A percentile compares a stretch with the other conserved stretches of the same genome.
These are phyloP conservation scores for Pycnomerus fuliginosus DNA, from an alignment of 2,888 invertebrate species.

Conservation along the genomic window DNA sequence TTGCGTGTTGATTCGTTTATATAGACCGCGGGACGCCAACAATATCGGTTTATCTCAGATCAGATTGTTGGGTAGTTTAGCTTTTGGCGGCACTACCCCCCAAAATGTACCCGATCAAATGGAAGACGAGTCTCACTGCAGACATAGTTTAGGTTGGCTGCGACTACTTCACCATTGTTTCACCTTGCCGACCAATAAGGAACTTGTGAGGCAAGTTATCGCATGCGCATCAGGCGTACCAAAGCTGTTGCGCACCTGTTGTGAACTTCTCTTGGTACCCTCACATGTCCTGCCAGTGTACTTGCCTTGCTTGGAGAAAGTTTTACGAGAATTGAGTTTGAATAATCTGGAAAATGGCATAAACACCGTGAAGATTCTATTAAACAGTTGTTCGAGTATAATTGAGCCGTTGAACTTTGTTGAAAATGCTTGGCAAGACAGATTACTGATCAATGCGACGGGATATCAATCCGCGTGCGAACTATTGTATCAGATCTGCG, in stretches of 20 bases:
- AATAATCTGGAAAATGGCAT: constrained; percentile 63
- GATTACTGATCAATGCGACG: constrained; percentile 46
- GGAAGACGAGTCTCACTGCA: constrained; percentile 59
- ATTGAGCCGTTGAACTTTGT: constrained; percentile 44
- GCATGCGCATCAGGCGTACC: constrained; percentile 66
- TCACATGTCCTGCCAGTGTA: constrained; percentile 62
- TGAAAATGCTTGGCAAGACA: constrained; percentile 43
- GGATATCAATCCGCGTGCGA: constrained; percentile 70
- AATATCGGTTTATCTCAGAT: constrained; percentile 89
- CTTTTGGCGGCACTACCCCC: constrained; percentile 61
- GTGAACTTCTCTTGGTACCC: constrained; percentile 71
- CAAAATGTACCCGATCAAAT: constrained; percentile 47
- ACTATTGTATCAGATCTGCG: constrained; percentile 77
- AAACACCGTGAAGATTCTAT: constrained; percentile 58
- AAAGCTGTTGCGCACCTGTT: constrained; percentile 69
- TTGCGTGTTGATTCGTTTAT: constrained; percentile 70
- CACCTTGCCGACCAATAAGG: constrained; percentile 53
- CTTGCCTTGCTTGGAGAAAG: constrained; percentile 64
- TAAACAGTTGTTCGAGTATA: constrained; percentile 58
- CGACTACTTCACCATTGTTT: constrained; percentile 79
- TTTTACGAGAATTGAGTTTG: constrained; percentile 68
- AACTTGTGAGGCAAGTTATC: constrained; percentile 55
- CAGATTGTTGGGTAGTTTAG: constrained; percentile 79
- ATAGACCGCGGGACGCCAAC: constrained; percentile 85
- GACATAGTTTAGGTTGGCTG: constrained; percentile 73